Percentiles rank a stretch among this genome's conserved stretches.
These are phyloP conservation scores for Ichneumon xanthorius DNA, from an alignment of 2,888 invertebrate genomes.

Conservation along the genomic window DNA sequence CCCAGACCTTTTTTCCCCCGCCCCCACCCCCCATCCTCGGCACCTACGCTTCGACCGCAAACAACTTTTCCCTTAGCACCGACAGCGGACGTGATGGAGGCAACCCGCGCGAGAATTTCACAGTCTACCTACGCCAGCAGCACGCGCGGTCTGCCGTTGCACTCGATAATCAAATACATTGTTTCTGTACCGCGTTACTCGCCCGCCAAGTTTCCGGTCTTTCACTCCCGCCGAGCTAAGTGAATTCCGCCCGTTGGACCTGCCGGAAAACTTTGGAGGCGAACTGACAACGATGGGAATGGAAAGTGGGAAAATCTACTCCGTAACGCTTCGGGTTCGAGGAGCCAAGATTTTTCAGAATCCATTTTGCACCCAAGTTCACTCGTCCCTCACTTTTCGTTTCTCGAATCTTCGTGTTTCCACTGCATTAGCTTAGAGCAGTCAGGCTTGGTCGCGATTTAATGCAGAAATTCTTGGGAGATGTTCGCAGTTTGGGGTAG, in stretches of 20 bases:
- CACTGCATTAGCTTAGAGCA: too few species aligned
- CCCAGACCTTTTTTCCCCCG: constrained; percentile 1
- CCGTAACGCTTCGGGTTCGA: background rate
- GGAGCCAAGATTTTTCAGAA: constrained; percentile 32
- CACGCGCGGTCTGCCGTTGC: constrained; percentile 4
- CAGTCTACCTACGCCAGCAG: background rate
- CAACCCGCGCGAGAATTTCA: constrained; percentile 11
- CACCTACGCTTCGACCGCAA: background rate
- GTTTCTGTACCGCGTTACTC: constrained; percentile 6
- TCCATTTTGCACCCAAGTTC: constrained; percentile 28
- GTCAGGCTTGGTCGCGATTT: too few species aligned
- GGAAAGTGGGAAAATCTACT: constrained; percentile 17
- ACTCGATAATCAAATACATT: constrained; percentile 53
- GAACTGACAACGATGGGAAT: background rate
- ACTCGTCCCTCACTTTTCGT: background rate
- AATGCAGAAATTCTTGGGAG: too few species aligned
- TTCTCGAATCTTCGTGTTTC: background rate
- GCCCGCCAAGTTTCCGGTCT: constrained; percentile 1
- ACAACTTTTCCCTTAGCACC: constrained; percentile 1
- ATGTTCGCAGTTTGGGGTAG: too few species aligned
- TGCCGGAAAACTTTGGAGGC: constrained; percentile 15
- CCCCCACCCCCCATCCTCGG: background rate
- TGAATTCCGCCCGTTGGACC: background rate
- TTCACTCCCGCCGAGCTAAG: background rate
- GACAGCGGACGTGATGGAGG: background rate